Conservation (phyloP, 1,140 invertebrate species). For the Drosophila ananassae region DNA sequence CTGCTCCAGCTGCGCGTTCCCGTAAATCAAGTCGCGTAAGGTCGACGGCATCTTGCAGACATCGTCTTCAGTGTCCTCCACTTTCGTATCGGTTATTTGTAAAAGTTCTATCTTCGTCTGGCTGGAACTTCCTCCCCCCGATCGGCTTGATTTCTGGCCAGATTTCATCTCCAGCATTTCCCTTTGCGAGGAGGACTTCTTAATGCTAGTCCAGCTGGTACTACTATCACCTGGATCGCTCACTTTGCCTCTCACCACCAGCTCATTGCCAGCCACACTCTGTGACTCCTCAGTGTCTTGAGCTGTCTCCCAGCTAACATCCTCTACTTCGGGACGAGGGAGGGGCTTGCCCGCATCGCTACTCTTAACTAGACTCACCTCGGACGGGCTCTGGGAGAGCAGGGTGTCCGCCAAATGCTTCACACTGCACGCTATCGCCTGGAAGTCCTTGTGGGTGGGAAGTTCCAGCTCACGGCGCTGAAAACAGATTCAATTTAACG, state of each 20-base stretch:
- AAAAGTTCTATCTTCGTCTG: background rate
- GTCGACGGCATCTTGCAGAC: slow-evolving; percentile 32
- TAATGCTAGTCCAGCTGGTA: slow-evolving; percentile 4
- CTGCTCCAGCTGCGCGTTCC: background rate
- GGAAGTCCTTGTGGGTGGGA: slow-evolving; percentile 73
- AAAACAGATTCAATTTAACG: background rate
- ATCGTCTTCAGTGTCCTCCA: background rate
- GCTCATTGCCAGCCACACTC: background rate
- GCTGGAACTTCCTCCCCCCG: background rate
- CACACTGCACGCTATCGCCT: slow-evolving; percentile 71
- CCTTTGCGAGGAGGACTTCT: background rate
- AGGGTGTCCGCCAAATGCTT: slow-evolving; percentile 79
- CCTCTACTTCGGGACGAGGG: background rate
- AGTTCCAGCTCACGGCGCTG: slow-evolving; percentile 65
- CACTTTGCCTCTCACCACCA: background rate
- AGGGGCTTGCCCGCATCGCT: background rate
- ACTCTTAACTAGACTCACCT: slow-evolving; percentile 61
- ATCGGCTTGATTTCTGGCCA: background rate
- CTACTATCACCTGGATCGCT: background rate
- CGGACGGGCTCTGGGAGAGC: slow-evolving; percentile 56
- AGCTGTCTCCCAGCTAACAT: background rate
- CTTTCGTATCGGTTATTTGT: background rate
- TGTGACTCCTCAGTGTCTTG: background rate
- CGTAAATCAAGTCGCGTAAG: slow-evolving; percentile 11
- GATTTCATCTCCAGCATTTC: too few relatives aligned